A percentile compares a stretch with the other conserved stretches of the same genome.
These are phyloP conservation scores for Polietes domitor DNA, from an alignment of 2,888 invertebrate species.

Conservation along the genomic window DNA sequence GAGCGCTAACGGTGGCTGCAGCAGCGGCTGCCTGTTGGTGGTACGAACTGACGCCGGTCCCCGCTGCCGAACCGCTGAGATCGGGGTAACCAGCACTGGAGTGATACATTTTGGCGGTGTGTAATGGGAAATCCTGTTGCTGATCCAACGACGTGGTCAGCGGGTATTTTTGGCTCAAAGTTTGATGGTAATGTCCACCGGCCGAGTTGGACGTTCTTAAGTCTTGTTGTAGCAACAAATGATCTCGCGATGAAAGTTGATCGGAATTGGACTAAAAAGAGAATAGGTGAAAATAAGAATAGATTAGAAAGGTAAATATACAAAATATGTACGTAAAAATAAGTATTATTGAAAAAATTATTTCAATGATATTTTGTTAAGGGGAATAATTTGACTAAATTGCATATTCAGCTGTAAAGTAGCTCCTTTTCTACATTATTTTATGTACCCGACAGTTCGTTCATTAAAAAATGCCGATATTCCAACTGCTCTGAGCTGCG, in stretches of 20 bases:
- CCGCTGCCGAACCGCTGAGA: constrained; percentile 75
- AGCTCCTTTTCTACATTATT: too few species aligned
- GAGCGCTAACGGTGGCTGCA: constrained; percentile 81
- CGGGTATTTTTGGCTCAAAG: constrained; percentile 52
- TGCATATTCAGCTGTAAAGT: too few species aligned
- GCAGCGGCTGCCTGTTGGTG: constrained; percentile 76
- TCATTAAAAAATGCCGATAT: too few species aligned
- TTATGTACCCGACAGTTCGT: too few species aligned
- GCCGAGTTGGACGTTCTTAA: constrained; percentile 70
- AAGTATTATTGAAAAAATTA: too few species aligned
- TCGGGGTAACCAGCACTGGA: constrained; percentile 78
- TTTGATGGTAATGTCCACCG: constrained; percentile 68
- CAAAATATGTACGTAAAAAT: too few species aligned
- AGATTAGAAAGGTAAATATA: not conserved
- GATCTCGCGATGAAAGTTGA: constrained; percentile 73
- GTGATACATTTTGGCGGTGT: constrained; percentile 79
- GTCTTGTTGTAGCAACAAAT: constrained; percentile 69
- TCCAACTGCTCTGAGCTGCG: too few species aligned
- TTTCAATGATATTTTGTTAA: too few species aligned
- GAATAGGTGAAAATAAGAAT: not conserved
- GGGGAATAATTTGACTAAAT: too few species aligned
- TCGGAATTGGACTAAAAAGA: constrained; percentile 75
- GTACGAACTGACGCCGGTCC: constrained; percentile 74
- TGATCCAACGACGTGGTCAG: constrained; percentile 52
- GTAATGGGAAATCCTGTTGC: constrained; percentile 59